A percentile compares a stretch with the other conserved stretches of the same genome.
phyloP scores from a whole-genome alignment of 2,888 invertebrate species.

The Meta bourneti region DNA sequence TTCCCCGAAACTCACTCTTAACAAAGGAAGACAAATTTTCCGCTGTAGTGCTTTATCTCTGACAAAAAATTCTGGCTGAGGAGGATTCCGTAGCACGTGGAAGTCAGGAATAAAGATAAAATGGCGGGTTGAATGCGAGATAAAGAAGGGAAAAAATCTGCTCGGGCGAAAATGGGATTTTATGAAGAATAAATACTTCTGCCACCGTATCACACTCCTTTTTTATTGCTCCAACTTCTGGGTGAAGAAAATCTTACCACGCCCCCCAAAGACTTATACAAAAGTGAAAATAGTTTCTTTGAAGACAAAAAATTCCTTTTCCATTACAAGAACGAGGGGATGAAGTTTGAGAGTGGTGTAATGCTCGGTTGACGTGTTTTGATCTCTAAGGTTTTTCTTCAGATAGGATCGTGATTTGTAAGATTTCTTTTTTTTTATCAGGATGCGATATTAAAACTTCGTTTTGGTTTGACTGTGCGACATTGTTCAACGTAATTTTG shows the following conservation, averaged over 20 bases:
- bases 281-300: conserved; percentile 41
- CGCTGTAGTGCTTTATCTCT: conserved; percentile 31
- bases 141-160: conserved; percentile 22
- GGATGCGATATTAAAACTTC: not conserved
- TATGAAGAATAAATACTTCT: conserved; percentile 54
- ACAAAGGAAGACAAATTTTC: conserved; percentile 59
- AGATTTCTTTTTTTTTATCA: not conserved
- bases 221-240: not conserved
- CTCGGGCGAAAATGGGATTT: conserved; percentile 43
- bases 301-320: conserved; percentile 38
- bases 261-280: conserved; percentile 36
- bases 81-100: not conserved
- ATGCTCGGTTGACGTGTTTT: conserved; percentile 21
- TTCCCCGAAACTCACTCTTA: conserved; percentile 10
- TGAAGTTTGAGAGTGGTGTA: not conserved
- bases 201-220: conserved; percentile 20
- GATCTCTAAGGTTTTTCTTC: not conserved
- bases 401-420: not conserved
- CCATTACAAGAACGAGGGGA: not conserved
- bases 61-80: conserved; percentile 14
- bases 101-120: conserved; percentile 3
- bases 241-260: not conserved
- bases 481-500: too few species aligned
- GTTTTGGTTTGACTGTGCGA: too few species aligned
- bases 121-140: not conserved